Base-by-base conservation (phyloP, 2,888 invertebrate genomes). In the Anorthoa munda region DNA sequence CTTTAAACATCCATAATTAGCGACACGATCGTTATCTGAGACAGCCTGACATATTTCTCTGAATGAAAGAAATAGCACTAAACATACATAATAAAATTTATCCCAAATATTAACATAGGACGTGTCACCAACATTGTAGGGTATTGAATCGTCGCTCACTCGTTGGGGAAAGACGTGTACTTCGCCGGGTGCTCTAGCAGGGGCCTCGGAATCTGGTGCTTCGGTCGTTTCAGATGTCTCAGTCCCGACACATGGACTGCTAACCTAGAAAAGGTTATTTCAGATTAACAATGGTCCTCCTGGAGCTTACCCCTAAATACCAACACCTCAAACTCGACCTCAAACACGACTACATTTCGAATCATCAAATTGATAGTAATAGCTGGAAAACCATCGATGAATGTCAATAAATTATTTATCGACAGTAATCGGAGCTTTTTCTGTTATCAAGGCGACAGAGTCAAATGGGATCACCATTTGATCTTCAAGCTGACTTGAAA, bases 41-140 rank as follows among this genome's bases (percentile, higher is more conserved):
- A 50, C 15, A 55, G 45, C 23, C 61, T 51, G 50, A 21, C n/a
- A 45, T 72, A 50, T 79, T 53, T 77, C 31, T 39, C n/a, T 21
- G 5, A 15, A 50, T 23, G 23, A 50, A 63, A 53, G 18, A 66
- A 66, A 64, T 50, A 53, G 18, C 60, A 60, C 59, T 76, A 55
- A 58, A 81, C 70, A 46, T 69, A 76, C 66, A 66, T 66, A 66
- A 64, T 59, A 11, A 55, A 39, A 17, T 26, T 56, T 66, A 64
- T 77, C 66, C 61, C 55, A 26, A 66, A 61, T 23, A 65, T 45
- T 53, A 77, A 64, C 48, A 67, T 53, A 72, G 53, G 67, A 59
- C 60, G 53, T 26, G 53, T 80, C 83, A 83, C 79, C 73, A 59
- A 82, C 80, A 73, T 80, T 73, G 53, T 58, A 72, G 51, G 63